Percentiles rank a stretch among this genome's conserved stretches.
These are phyloP conservation scores for Thecocarcelia acutangulata DNA, from an alignment of 2,888 invertebrate genomes.

Conservation along the genomic window DNA sequence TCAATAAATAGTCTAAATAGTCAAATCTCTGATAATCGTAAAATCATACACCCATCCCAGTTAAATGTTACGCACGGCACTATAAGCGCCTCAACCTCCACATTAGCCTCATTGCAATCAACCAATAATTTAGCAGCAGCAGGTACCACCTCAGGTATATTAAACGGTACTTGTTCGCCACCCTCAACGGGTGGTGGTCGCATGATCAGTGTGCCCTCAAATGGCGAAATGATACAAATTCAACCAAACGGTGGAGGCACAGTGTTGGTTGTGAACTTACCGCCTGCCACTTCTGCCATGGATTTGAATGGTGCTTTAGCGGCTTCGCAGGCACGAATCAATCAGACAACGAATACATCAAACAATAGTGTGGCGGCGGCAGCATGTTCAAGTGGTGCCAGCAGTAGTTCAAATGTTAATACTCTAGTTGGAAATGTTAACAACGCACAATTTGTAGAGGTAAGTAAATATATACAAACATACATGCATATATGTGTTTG, in stretches of 20 bases:
- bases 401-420: slow-evolving; percentile 76
- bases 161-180: slow-evolving; percentile 72
- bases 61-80: slow-evolving; percentile 75
- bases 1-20: slow-evolving; percentile 82
- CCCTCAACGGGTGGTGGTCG: slow-evolving; percentile 77
- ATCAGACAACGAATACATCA: slow-evolving; percentile 64
- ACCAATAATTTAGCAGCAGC: slow-evolving; percentile 58
- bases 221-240: slow-evolving; percentile 84
- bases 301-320: slow-evolving; percentile 74
- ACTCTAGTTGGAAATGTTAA: slow-evolving; percentile 59
- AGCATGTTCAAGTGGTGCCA: slow-evolving; percentile 79
- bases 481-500: no score
- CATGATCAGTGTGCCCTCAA: slow-evolving; percentile 82
- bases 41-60: slow-evolving; percentile 73
- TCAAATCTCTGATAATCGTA: slow-evolving; percentile 78
- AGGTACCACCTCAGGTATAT: slow-evolving; percentile 69
- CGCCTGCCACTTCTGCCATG: slow-evolving; percentile 83
- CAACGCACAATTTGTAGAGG: slow-evolving; percentile 82
- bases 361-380: slow-evolving; percentile 50
- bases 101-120: slow-evolving; percentile 70
- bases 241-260: slow-evolving; percentile 85
- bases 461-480: slow-evolving; percentile 77
- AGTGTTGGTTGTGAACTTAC: slow-evolving; percentile 90
- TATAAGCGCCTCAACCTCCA: slow-evolving; percentile 70
- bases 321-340: slow-evolving; percentile 68